Percentiles rank a stretch among this genome's conserved stretches.
Evolutionary conservation across 2,113 vertebrate species (phyloP).

Genomic region (Herpailurus yagouaroundi): DNA sequence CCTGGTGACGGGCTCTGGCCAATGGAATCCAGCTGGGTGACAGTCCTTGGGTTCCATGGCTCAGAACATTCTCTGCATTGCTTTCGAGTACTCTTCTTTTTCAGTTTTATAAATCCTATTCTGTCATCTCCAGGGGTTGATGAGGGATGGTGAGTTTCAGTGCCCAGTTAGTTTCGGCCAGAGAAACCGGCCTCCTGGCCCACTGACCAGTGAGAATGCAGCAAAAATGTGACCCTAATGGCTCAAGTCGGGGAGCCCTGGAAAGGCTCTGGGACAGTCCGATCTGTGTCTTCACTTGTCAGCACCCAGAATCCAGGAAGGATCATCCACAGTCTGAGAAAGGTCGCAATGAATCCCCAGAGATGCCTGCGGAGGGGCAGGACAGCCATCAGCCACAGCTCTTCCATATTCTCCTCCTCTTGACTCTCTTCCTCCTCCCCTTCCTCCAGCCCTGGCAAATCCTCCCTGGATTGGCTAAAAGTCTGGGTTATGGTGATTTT

Average conservation of each 20-base stretch:
- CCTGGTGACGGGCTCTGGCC: neutral
- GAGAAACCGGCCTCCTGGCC: neutral
- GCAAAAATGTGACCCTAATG: neutral
- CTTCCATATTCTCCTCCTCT: fast-evolving
- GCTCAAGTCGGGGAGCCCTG: neutral
- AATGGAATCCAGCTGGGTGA: neutral
- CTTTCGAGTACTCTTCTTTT: neutral
- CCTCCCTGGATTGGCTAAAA: neutral
- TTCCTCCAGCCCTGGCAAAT: neutral
- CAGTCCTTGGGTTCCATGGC: neutral
- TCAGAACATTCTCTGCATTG: neutral
- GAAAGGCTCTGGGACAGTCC: neutral
- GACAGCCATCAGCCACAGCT: neutral
- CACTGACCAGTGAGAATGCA: neutral
- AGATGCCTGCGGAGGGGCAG: fast-evolving
- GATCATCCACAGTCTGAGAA: neutral
- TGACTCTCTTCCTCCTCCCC: neutral
- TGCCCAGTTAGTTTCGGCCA: neutral
- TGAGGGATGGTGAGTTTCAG: neutral
- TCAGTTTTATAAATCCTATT: neutral
- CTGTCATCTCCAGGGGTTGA: neutral
- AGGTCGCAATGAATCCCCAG: neutral
- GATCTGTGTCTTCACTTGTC: neutral
- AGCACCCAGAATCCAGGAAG: neutral
- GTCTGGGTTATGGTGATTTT: neutral